phyloP scores from a whole-genome alignment of 2,113 vertebrate genomes.

The Megaptera novaeangliae region DNA sequence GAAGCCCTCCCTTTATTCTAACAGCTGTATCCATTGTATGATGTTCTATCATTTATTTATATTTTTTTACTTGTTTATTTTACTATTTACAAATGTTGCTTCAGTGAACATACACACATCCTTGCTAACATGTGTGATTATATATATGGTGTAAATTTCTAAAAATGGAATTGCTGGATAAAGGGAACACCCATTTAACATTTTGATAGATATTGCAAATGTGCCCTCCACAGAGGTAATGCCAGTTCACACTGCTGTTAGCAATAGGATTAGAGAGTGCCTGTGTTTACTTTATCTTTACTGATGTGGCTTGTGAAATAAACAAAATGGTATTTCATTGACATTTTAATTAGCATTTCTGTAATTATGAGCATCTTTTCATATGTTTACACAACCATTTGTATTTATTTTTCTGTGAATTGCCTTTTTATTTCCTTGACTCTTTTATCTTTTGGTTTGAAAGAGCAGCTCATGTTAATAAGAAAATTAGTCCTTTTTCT shows the following conservation, averaged over 20 bases:
- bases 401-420: constrained; percentile 33
- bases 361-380: neutral
- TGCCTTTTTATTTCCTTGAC: constrained; percentile 15
- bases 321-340: neutral
- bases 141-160: neutral
- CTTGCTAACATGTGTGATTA: neutral
- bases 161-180: neutral
- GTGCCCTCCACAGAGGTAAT: neutral
- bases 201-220: neutral
- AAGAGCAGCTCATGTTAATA: neutral
- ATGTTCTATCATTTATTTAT: neutral
- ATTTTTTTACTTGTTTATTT: neutral
- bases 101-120: neutral
- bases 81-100: neutral
- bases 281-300: neutral
- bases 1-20: neutral
- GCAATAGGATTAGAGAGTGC: neutral
- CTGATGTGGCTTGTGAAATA: neutral
- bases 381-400: constrained; percentile 2
- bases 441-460: constrained; percentile 18
- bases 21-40: neutral
- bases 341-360: constrained; percentile 34
- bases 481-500: constrained; percentile 13
- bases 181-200: neutral
- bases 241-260: neutral